phyloP scores from a whole-genome alignment of 37 sponge, comb jelly and placozoan genomes.

The Lycopodina hypogea region DNA sequence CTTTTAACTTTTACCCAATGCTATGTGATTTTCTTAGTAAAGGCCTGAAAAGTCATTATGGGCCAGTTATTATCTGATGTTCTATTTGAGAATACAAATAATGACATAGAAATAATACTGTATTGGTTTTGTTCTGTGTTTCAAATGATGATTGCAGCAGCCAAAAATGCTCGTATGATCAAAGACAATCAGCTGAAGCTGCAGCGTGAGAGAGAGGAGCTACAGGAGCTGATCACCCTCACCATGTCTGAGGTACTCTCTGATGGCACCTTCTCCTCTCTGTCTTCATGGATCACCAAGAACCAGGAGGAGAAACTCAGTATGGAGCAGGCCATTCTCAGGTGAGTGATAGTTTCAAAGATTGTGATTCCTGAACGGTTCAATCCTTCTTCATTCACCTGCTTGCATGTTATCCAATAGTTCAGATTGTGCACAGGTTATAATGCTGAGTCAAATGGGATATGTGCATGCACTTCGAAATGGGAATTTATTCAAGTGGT shows the following conservation, averaged over 20 bases:
- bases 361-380: background rate
- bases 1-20: background rate
- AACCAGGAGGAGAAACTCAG: slow-evolving; percentile 47
- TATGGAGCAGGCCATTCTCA: slow-evolving; percentile 57
- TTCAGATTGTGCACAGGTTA: background rate
- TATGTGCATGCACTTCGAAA: no score
- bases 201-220: slow-evolving; percentile 44
- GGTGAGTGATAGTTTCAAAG: slow-evolving; percentile 19
- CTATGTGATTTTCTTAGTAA: background rate
- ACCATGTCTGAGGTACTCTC: slow-evolving; percentile 41
- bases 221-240: slow-evolving; percentile 46
- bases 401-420: background rate
- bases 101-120: no score
- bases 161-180: slow-evolving; percentile 42
- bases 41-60: background rate
- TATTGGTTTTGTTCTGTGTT: no score
- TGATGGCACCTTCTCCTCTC: slow-evolving; percentile 51
- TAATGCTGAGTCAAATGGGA: no score
- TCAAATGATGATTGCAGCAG: no score
- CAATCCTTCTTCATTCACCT: background rate
- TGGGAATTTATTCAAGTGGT: no score
- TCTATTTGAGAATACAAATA: no score
- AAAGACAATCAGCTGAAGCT: slow-evolving; percentile 65
- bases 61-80: background rate
- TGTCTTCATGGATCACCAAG: slow-evolving; percentile 16